These are phyloP conservation scores for Aurelia aurita complex sp. Pacific DNA, from an alignment of 30 jellyfish, hydroid and myxozoan genomes.

Conservation along the genomic window DNA sequence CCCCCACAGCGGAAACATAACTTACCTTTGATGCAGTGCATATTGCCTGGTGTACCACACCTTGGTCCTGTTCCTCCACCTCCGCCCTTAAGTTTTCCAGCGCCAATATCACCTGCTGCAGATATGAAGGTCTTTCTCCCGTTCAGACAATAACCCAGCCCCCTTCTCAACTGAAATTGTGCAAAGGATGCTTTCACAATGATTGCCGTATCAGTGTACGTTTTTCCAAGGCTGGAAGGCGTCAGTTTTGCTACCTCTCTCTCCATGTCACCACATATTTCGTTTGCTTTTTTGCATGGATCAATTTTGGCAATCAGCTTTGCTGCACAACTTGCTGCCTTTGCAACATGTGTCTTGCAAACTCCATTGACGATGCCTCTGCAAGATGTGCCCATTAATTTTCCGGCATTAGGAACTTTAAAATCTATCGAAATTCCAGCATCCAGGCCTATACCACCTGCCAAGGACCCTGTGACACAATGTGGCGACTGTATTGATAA, in stretches of 20 bases:
- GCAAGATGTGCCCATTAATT: slow-evolving; percentile 17
- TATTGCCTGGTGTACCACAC: neutral
- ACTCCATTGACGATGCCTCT: slow-evolving; percentile 17
- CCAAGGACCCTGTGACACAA: slow-evolving; percentile 23
- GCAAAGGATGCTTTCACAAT: neutral
- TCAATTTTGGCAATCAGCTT: slow-evolving; percentile 8
- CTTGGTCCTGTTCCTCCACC: neutral
- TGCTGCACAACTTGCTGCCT: slow-evolving; percentile 43
- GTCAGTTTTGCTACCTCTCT: neutral
- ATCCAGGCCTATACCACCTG: slow-evolving; percentile 34
- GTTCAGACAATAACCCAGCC: neutral
- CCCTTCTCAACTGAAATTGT: neutral
- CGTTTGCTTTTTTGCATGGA: slow-evolving; percentile 34
- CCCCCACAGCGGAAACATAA: too few species aligned
- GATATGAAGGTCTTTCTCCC: neutral
- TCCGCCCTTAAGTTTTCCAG: neutral
- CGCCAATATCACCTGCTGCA: neutral
- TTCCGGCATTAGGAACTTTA: neutral
- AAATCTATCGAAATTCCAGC: slow-evolving; percentile 27
- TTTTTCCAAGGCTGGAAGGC: slow-evolving; percentile 15
- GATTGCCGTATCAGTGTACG: slow-evolving; percentile 15
- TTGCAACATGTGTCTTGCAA: slow-evolving; percentile 6
- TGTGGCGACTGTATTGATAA: neutral
- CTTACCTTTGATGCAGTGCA: too few species aligned
- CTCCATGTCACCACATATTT: slow-evolving; percentile 25